Base-by-base conservation (phyloP, 2,797 vertebrate genomes). In the Gymnothorax javanicus region DNA sequence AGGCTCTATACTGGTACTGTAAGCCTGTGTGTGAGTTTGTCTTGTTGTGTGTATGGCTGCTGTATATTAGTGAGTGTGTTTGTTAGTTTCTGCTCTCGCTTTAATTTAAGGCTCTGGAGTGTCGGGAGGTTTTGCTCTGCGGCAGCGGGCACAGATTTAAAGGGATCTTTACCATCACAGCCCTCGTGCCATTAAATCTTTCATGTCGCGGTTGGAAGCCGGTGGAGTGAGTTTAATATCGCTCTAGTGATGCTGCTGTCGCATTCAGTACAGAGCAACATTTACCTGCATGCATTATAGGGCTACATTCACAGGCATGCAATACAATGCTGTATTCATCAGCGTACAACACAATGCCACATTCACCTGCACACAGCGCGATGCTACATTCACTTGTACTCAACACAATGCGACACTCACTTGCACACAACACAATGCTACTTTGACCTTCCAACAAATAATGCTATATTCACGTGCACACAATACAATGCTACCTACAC, bases 41-140 rank as follows among this genome's bases (percentile, higher is more conserved):
- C 2, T 84, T 27, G 62, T 23, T 84, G 83, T 9, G 33, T 84
- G 33, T 84, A 27, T n/a, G 83, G 27, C n/a, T 64, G 83, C 33
- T 59, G 56, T 27, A 25, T 84, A 27, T 43, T 67, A 8, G 23
- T 57, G 6, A 57, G 20, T 73, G 25, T 77, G n/a, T 85, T 52
- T 75, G 25, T 59, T 12, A 43, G 11, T 59, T 54, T 20, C n/a
- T 33, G 67, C 17, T 25, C 64, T 0, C 64, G 71, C 71, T 27
- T 73, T 43, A 12, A 27, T 73, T 73, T 73, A 15, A 43, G 23
- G 23, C 6, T 3, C 25, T 2, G 64, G 64, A 67, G 64, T n/a
- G 64, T 25, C 23, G 60, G 23, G 60, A 62, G 13, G 60, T 15
- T 62, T 62, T 62, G 15, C 25, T 69, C 64, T 7, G 69, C 69